Evolutionary conservation across 1,140 invertebrate genomes (phyloP).

Genomic region (Chionoecetes opilio): DNA sequence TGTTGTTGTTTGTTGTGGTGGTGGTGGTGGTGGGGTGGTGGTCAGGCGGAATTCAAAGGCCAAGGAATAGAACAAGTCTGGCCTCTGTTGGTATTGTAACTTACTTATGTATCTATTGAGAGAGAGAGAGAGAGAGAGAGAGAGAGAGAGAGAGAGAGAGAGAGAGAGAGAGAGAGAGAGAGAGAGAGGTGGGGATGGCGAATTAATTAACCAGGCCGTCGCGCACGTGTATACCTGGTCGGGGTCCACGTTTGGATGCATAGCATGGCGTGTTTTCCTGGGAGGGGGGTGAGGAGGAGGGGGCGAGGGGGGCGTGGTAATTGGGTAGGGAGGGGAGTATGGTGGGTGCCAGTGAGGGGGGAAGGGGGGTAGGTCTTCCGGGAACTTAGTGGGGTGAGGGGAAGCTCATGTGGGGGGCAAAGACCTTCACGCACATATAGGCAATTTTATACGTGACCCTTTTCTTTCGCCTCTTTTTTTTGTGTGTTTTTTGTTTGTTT

Average conservation of each 20-base stretch:
- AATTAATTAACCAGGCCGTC: background rate
- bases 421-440: too few relatives aligned
- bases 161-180: constrained; percentile 23
- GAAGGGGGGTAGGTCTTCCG: too few relatives aligned
- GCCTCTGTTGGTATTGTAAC: background rate
- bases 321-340: too few relatives aligned
- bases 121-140: background rate
- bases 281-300: background rate
- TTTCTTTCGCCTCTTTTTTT: too few relatives aligned
- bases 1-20: too few relatives aligned
- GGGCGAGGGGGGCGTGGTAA: too few relatives aligned
- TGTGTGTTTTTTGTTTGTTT: too few relatives aligned
- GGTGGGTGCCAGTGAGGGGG: too few relatives aligned
- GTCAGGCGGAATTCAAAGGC: background rate
- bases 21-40: too few relatives aligned
- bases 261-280: background rate
- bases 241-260: background rate
- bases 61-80: background rate
- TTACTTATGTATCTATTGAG: background rate
- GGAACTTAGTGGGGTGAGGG: too few relatives aligned
- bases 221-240: background rate
- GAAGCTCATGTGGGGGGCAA: too few relatives aligned
- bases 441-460: too few relatives aligned
- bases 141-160: background rate
- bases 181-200: background rate